Base-by-base conservation (phyloP, 2,888 invertebrate genomes). In the Galeruca laticollis region DNA sequence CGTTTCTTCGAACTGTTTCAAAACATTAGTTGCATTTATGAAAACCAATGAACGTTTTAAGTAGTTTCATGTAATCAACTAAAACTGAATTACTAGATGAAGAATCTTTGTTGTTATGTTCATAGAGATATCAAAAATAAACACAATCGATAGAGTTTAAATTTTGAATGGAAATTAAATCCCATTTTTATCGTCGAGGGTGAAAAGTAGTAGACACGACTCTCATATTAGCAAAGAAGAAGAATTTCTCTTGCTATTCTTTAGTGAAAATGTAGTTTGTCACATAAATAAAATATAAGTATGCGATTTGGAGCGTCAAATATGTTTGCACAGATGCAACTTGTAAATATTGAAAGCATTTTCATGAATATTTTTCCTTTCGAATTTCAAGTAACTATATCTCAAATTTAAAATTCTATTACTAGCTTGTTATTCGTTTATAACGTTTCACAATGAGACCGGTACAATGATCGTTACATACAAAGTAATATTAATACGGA, bases 211-310 rank as follows among this genome's bases (percentile, higher is more conserved):
- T 52, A 33, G 65, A 65, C 13, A 65, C 65, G 59, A 37, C 59
- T 59, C 59, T 18, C 59, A 59, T 66, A 66, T 66, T 66, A 59
- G 51, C 33, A 51, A 37, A 26, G 40, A 66, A 59, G 66, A 35
- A 60, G 33, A 66, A 66, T 56, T 54, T 66, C 59, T 66, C 33
- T 49, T 51, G 66, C 66, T 60, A 60, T 66, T 66, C 66, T 66
- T 66, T 51, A 66, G 65, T 35, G 65, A 59, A 65, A 65, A 65
- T 65, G 65, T 65, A 59, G 66, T 66, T 66, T 66, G 66, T 70
- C 66, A 62, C 62, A 70, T 70, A 70, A 70, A 70, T 70, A 70
- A 70, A 66, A 66, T 66, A 70, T 66, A 59, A 66, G 66, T 70
- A 60, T 51, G 60, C 59, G 66, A 70, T 70, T 70, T 66, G 59